Evolutionary conservation across 2,888 invertebrate genomes (phyloP).

Genomic region (Spisula subtruncata): DNA sequence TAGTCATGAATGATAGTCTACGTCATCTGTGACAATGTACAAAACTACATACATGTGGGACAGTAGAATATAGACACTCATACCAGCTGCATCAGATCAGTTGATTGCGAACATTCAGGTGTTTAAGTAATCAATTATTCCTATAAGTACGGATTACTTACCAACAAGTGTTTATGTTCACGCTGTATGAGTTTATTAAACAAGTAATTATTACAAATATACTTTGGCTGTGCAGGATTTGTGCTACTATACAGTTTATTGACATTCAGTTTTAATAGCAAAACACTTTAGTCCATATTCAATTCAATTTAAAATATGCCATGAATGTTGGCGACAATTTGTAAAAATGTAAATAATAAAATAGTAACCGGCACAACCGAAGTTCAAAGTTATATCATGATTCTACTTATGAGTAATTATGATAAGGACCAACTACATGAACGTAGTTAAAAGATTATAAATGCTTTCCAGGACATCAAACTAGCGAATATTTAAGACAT

Average conservation of each 20-base stretch:
- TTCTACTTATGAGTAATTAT: too few relatives aligned
- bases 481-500: too few relatives aligned
- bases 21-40: background rate
- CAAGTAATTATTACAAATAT: background rate
- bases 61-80: background rate
- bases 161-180: background rate
- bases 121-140: constrained; percentile 4
- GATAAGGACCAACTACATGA: too few relatives aligned
- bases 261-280: background rate
- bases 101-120: constrained; percentile 8
- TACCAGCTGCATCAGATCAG: background rate
- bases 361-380: too few relatives aligned
- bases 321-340: background rate
- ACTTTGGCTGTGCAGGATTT: background rate
- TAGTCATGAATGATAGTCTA: background rate
- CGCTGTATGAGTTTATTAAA: background rate
- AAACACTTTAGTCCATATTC: background rate
- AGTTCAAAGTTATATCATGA: too few relatives aligned
- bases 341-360: too few relatives aligned
- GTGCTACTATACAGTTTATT: background rate
- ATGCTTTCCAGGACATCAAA: too few relatives aligned
- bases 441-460: background rate
- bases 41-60: background rate
- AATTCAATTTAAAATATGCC: background rate
- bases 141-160: background rate